Evolutionary conservation across 1,140 invertebrate genomes (phyloP), one percentile per base, ranked within the genome.

Genomic region (Ectropis grisescens): DNA sequence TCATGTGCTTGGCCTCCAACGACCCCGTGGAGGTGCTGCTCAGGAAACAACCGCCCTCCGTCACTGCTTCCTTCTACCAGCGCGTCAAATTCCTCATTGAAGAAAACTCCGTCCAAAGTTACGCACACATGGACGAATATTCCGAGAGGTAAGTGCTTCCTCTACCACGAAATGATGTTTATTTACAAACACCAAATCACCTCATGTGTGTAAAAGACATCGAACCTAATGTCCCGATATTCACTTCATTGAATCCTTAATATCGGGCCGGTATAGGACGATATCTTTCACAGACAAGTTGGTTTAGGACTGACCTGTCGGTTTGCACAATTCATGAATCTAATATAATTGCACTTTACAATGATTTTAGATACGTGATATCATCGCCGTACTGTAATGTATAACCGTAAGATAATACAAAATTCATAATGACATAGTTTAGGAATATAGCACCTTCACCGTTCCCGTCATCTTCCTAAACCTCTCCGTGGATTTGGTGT

Each of bases 61-160:
- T 97, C 19, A 97, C 96, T 1, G 95, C 96, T 3, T 97, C 96
- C 1, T 99, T 99, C 82, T 99, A 98, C 68, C 96, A 99, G 71
- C 88, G 96, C 25, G 96, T 99, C 70, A 96, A 97, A 67, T 99
- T 99, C 82, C 89, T 99, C 34, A 97, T 99, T 38, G 96, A 99
- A 83, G 96, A 98, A 74, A 96, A 98, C 74, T 97, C 95, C 38
- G 96, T 99, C 13, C 98, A 99, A 82, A 97, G 93, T 60, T 99
- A 98, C 83, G 96, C 96, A 12, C 94, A 97, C 66, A 92, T 93
- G 85, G 94, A 96, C 82, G 94, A 97, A 82, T 99, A 98, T 85
- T 96, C 94, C 54, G 96, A 98, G 87, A 98, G 94, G 97, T 98
- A 90, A 90, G 91, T 87, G 31, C 35, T 31, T 29, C 28, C 29